Conservation (phyloP, 92 coral and sea anemone species). For the Meandrina meandrites region DNA sequence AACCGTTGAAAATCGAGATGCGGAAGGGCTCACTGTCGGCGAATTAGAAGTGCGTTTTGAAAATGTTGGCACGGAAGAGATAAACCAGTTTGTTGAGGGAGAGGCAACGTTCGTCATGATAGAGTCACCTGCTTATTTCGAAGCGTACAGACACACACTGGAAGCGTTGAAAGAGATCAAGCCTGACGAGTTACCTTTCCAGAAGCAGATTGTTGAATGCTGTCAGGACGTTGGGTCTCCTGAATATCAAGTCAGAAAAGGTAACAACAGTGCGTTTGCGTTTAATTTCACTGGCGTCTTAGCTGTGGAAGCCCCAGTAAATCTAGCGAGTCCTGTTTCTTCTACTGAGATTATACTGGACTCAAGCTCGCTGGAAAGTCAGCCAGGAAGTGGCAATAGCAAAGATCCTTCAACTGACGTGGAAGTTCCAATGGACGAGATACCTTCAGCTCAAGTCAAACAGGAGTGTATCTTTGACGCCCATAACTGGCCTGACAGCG, state of each 20-base stretch:
- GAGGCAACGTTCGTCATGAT: constrained; percentile 74
- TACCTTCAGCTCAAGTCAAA: too few species aligned
- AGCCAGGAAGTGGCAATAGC: too few species aligned
- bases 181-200: constrained; percentile 70
- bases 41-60: constrained; percentile 78
- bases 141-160: constrained; percentile 83
- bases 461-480: too few species aligned
- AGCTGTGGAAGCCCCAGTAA: too few species aligned
- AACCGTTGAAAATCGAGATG: constrained; percentile 79
- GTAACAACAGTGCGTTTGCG: constrained; percentile 7
- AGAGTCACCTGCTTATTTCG: constrained; percentile 81
- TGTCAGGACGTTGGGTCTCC: constrained; percentile 60
- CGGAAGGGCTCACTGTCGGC: constrained; percentile 58
- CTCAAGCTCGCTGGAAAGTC: not conserved
- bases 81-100: constrained; percentile 36
- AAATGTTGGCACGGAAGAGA: constrained; percentile 10
- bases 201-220: constrained; percentile 78
- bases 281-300: constrained; percentile 28
- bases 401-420: not conserved
- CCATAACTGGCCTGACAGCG: constrained; percentile 81
- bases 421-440: constrained; percentile 12
- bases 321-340: too few species aligned
- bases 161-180: constrained; percentile 64
- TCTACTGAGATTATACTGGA: too few species aligned
- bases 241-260: constrained; percentile 26